Conservation (phyloP, 1,140 invertebrate species). For the Meteorus sp. region DNA sequence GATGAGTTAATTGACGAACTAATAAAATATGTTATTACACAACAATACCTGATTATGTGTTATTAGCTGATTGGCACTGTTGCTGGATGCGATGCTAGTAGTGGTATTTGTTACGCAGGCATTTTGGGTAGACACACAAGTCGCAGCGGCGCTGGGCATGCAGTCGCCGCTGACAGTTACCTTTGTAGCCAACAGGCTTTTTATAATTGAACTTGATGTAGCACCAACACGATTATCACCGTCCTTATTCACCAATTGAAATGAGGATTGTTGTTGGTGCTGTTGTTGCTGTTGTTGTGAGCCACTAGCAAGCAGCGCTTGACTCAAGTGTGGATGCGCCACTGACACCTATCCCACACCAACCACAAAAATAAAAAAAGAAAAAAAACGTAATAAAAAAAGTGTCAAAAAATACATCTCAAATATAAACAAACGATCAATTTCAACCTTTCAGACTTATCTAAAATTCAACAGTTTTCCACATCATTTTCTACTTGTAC, state of each 20-base stretch:
- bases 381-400: constrained; percentile 5
- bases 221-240: constrained; percentile 48
- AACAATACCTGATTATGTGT: constrained; percentile 59
- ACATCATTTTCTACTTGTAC: neutral
- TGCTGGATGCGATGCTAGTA: constrained; percentile 58
- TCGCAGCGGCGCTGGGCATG: constrained; percentile 60
- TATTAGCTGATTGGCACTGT: constrained; percentile 61
- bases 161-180: constrained; percentile 67
- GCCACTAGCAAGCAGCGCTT: constrained; percentile 62
- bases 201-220: constrained; percentile 72
- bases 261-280: constrained; percentile 33
- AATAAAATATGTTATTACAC: constrained; percentile 34
- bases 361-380: constrained; percentile 27
- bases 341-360: constrained; percentile 57
- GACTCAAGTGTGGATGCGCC: constrained; percentile 66
- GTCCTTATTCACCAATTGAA: constrained; percentile 50
- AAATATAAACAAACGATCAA: constrained; percentile 20
- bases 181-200: constrained; percentile 84
- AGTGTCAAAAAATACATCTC: no score
- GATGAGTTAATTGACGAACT: no score
- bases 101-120: constrained; percentile 60
- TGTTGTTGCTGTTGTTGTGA: constrained; percentile 41
- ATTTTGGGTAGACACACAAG: constrained; percentile 57
- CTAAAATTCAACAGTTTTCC: neutral
- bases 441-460: neutral